phyloP scores from a whole-genome alignment of 2,888 invertebrate genomes.

The Entomobrya multifasciata region DNA sequence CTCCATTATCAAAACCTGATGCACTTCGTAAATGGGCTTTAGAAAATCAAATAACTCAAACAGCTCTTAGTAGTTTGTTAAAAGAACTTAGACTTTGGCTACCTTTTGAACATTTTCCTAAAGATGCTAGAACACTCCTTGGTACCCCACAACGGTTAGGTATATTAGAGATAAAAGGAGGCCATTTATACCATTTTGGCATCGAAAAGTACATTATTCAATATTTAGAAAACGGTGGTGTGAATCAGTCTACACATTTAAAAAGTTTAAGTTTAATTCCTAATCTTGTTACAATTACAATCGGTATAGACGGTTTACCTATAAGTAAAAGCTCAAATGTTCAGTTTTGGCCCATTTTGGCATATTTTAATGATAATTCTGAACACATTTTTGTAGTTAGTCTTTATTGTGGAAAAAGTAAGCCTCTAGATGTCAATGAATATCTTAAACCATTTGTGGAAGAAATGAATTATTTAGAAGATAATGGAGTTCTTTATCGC shows the following conservation, averaged over 20 bases:
- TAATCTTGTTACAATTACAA: too few species aligned
- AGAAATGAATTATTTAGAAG: neutral
- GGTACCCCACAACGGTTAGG: neutral
- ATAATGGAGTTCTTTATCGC: too few species aligned
- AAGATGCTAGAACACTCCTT: neutral
- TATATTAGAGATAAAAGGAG: neutral
- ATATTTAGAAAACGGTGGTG: neutral
- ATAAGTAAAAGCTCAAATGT: conserved; percentile 3
- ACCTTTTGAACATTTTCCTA: neutral
- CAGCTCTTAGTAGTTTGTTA: neutral
- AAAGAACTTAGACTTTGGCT: neutral
- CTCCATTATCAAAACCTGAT: too few species aligned
- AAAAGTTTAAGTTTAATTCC: too few species aligned
- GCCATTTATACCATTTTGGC: neutral
- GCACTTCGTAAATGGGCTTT: neutral
- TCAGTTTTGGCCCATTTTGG: conserved; percentile 62
- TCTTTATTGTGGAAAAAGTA: conserved; percentile 54
- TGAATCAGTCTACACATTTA: too few species aligned
- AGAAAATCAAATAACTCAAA: neutral
- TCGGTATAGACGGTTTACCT: conserved; percentile 61
- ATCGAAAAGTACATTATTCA: neutral
- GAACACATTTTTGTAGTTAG: neutral
- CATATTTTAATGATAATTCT: neutral
- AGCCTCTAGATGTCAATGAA: too few species aligned
- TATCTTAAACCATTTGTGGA: neutral